A percentile compares a stretch with the other conserved stretches of the same genome.
These are phyloP conservation scores for Lamproptera curius DNA, from an alignment of 2,888 invertebrate species.

Conservation along the genomic window DNA sequence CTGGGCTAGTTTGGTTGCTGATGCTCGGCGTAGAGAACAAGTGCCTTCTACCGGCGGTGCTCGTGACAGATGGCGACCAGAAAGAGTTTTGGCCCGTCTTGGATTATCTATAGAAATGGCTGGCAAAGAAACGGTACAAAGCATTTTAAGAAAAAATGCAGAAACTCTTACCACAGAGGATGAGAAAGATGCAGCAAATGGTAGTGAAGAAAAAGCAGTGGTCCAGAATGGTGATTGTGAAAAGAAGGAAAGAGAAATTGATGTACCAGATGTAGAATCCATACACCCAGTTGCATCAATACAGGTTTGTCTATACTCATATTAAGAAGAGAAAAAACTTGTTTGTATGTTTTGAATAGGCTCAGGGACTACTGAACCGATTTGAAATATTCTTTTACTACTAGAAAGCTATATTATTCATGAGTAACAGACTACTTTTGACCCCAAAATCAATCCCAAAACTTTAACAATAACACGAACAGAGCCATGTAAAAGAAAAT, in stretches of 20 bases:
- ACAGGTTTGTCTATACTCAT: too few relatives aligned
- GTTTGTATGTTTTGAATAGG: too few relatives aligned
- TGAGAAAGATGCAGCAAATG: conserved; percentile 30
- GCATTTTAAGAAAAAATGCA: conserved; percentile 54
- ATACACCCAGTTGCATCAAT: conserved; percentile 77
- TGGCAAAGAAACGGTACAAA: conserved; percentile 74
- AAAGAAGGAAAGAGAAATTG: conserved; percentile 32
- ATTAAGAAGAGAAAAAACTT: too few relatives aligned
- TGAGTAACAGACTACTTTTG: too few relatives aligned
- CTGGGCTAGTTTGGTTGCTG: conserved; percentile 93
- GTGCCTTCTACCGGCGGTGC: conserved; percentile 77
- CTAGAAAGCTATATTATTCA: too few relatives aligned
- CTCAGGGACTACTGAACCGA: too few relatives aligned
- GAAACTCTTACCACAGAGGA: conserved; percentile 42
- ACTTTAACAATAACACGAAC: too few relatives aligned
- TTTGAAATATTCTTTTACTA: too few relatives aligned
- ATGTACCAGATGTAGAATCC: conserved; percentile 45
- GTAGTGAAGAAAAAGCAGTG: conserved; percentile 33
- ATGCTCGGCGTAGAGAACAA: conserved; percentile 80
- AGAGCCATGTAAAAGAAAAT: too few relatives aligned
- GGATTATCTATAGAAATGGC: conserved; percentile 89
- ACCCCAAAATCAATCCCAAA: too few relatives aligned
- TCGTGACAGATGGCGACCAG: conserved; percentile 89
- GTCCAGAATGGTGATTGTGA: conserved; percentile 51
- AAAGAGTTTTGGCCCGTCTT: conserved; percentile 86